Percentiles rank a stretch among this genome's conserved stretches.
These are phyloP conservation scores for Dilophus febrilis DNA, from an alignment of 2,888 invertebrate genomes.

Conservation along the genomic window DNA sequence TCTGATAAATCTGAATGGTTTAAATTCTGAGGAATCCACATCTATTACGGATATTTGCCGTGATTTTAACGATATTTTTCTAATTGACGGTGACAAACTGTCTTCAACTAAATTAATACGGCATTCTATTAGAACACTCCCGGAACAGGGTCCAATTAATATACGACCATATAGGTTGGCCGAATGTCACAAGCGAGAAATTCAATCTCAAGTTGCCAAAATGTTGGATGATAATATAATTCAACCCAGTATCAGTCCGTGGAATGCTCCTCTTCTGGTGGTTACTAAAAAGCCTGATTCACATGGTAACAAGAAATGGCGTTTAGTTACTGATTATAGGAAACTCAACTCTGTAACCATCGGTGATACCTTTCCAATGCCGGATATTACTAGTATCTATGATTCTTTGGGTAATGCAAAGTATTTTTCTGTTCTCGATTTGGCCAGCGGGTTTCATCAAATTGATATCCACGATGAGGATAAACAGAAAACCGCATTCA, in stretches of 20 bases:
- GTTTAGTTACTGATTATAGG: slow-evolving; percentile 1
- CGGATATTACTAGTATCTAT: slow-evolving; percentile 14
- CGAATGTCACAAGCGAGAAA: slow-evolving; percentile 6
- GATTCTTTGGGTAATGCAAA: slow-evolving; percentile 8
- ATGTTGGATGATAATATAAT: slow-evolving; percentile 18
- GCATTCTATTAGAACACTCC: too few relatives aligned
- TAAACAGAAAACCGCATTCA: slow-evolving; percentile 13
- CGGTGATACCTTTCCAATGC: slow-evolving; percentile 11
- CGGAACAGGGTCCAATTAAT: slow-evolving; percentile 3
- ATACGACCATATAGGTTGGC: slow-evolving; percentile 7
- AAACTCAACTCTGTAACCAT: slow-evolving; percentile 12
- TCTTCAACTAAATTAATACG: too few relatives aligned
- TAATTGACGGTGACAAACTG: too few relatives aligned
- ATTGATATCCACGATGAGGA: slow-evolving; percentile 12
- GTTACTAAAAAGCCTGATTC: background rate
- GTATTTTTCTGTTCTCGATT: slow-evolving; percentile 15
- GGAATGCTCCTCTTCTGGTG: background rate
- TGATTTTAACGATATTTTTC: too few relatives aligned
- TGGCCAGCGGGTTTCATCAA: slow-evolving; percentile 16
- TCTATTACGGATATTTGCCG: too few relatives aligned
- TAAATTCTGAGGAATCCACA: too few relatives aligned
- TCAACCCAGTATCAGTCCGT: slow-evolving; percentile 10
- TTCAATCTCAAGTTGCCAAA: slow-evolving; percentile 14
- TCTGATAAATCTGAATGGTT: too few relatives aligned
- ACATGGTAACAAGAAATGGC: slow-evolving; percentile 2